A percentile compares a stretch with the other conserved stretches of the same genome.
Evolutionary conservation across 2,113 vertebrate species (phyloP).

Genomic region (Phylloscopus trochiloides): DNA sequence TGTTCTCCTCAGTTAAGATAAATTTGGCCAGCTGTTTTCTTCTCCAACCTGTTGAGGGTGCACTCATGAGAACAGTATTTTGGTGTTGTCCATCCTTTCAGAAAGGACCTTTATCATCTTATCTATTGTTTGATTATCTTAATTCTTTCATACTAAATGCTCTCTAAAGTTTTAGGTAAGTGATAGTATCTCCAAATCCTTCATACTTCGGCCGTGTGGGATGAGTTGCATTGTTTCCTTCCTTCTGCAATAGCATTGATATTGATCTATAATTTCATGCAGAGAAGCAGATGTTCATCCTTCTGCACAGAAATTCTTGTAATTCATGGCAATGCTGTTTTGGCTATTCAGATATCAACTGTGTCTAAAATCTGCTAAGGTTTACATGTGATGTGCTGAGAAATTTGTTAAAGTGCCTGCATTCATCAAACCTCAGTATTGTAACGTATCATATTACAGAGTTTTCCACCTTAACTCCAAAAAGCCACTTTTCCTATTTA

Average conservation of each 20-base stretch:
- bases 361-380: not conserved
- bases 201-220: not conserved
- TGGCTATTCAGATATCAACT: not conserved
- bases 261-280: not conserved
- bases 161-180: not conserved
- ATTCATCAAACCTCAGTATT: not conserved
- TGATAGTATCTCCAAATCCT: not conserved
- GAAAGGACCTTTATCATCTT: not conserved
- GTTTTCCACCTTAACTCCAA: not conserved
- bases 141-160: not conserved
- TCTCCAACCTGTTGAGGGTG: not conserved
- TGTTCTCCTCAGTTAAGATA: not conserved
- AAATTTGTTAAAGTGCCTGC: not conserved
- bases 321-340: not conserved
- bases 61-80: not conserved
- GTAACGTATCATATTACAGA: not conserved
- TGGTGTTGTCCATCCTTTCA: not conserved
- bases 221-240: not conserved
- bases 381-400: not conserved
- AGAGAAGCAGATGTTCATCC: constrained; percentile 12
- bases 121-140: not conserved
- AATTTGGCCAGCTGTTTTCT: not conserved
- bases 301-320: not conserved
- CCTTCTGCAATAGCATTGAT: not conserved
- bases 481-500: not conserved